phyloP scores from a whole-genome alignment of 2,113 vertebrate genomes.

The Felis catus region F.catus_Fca126_mat1.0 CM031420.1:7872001-7872500 shows the following conservation, averaged over 20 bases:
- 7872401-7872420: neutral
- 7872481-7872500: neutral
- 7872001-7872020: too few relatives aligned
- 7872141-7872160: neutral
- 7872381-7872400: neutral
- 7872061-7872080: too few relatives aligned
- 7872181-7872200: neutral
- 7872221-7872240: neutral
- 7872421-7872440: neutral
- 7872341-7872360: neutral
- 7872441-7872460: neutral
- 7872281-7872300: neutral
- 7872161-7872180: too few relatives aligned
- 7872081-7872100: too few relatives aligned
- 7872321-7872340: too few relatives aligned
- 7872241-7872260: neutral
- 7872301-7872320: neutral
- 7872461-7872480: neutral
- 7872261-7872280: neutral
- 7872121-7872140: neutral
- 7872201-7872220: neutral
- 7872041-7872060: too few relatives aligned
- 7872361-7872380: neutral
- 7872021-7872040: too few relatives aligned
- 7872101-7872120: neutral